Evolutionary conservation across 1,140 invertebrate species (phyloP).

Genomic region (Euwallacea similis): DNA sequence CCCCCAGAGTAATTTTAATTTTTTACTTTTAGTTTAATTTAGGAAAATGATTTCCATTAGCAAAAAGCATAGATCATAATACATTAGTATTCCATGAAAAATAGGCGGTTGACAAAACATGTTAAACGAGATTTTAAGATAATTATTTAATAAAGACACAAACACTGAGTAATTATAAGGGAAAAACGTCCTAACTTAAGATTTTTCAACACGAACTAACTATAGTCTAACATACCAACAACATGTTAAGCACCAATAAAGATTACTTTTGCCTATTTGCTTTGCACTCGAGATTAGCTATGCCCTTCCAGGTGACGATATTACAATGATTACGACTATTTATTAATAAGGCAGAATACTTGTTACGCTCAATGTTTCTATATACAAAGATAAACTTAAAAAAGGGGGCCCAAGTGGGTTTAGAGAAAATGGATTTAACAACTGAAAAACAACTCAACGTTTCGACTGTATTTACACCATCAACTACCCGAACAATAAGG

Average conservation of each 20-base stretch:
- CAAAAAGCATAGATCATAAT: too few relatives aligned
- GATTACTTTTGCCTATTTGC: background rate
- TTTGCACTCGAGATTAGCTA: background rate
- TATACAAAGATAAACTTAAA: background rate
- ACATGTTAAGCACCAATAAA: conserved; percentile 2
- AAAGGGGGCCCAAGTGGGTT: background rate
- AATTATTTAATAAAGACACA: too few relatives aligned
- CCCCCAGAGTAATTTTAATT: too few relatives aligned
- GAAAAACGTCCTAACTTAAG: background rate
- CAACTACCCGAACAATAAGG: background rate
- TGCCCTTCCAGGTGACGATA: background rate
- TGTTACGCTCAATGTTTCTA: background rate
- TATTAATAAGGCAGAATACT: conserved; percentile 1
- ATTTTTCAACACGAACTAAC: background rate
- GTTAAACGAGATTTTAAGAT: too few relatives aligned
- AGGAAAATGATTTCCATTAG: too few relatives aligned
- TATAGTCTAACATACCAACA: background rate
- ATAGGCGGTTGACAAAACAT: too few relatives aligned
- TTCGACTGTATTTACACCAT: background rate
- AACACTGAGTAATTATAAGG: background rate
- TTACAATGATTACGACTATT: background rate
- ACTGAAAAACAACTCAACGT: background rate
- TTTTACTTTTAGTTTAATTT: too few relatives aligned
- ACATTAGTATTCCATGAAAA: too few relatives aligned
- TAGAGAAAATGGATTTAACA: background rate